Evolutionary conservation across 2,797 vertebrate genomes (phyloP).

Genomic region (Brotula barbata): DNA sequence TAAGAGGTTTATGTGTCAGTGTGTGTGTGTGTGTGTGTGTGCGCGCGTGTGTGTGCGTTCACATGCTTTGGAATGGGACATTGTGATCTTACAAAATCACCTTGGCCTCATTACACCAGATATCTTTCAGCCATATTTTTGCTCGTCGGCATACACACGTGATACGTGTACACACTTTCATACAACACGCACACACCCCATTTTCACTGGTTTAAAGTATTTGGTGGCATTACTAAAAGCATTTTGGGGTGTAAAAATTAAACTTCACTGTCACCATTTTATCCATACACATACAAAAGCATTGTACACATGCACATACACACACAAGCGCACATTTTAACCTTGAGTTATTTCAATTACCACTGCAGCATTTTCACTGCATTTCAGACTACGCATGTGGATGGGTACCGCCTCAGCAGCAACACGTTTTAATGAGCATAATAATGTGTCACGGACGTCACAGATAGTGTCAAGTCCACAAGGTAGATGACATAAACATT

Average conservation of each 20-base stretch:
- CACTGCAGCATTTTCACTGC: slow-evolving; percentile 20
- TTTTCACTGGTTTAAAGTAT: too few relatives aligned
- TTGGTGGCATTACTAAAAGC: too few relatives aligned
- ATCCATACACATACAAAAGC: neutral
- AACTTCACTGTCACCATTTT: neutral
- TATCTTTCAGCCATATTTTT: slow-evolving; percentile 38
- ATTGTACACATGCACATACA: slow-evolving; percentile 2
- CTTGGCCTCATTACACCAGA: slow-evolving; percentile 64
- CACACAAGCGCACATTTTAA: slow-evolving; percentile 7
- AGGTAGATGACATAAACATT: neutral
- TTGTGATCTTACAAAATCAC: slow-evolving; percentile 64
- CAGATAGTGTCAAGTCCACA: slow-evolving; percentile 6
- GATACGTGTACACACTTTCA: neutral
- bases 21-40: too few relatives aligned
- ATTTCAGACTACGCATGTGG: slow-evolving; percentile 25
- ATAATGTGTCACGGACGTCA: slow-evolving; percentile 19
- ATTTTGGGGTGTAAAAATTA: too few relatives aligned
- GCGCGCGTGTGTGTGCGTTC: too few relatives aligned
- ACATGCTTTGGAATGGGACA: slow-evolving; percentile 27
- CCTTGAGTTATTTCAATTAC: slow-evolving; percentile 32
- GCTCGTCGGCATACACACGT: slow-evolving; percentile 3
- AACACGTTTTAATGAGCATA: slow-evolving; percentile 34
- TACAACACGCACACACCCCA: neutral
- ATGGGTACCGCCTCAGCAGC: slow-evolving; percentile 6
- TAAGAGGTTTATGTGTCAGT: too few relatives aligned